These are phyloP conservation scores for Leptocoma aspasia DNA, from an alignment of 2,113 vertebrate genomes.

Conservation along the genomic window DNA sequence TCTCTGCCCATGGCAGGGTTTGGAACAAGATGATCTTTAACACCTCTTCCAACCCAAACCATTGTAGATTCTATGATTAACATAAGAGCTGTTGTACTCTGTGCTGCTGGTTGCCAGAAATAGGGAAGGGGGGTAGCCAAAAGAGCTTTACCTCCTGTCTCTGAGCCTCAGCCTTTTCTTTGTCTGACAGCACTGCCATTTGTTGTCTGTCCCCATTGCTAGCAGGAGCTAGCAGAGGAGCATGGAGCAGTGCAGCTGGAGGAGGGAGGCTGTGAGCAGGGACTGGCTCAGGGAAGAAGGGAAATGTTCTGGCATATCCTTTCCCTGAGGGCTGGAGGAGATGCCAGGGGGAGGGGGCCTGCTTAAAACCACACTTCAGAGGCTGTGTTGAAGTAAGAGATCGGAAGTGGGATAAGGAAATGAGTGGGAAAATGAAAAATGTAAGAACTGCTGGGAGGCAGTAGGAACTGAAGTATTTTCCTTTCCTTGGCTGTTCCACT, in stretches of 20 bases:
- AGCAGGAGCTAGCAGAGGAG: neutral
- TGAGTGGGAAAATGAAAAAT: constrained; percentile 2
- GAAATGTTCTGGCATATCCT: neutral
- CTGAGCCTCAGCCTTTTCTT: neutral
- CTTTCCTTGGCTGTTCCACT: neutral
- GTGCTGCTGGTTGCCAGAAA: neutral
- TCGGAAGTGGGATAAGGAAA: constrained; percentile 21
- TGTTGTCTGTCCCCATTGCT: neutral
- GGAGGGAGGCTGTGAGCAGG: neutral
- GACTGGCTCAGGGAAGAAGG: neutral
- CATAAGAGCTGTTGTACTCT: neutral
- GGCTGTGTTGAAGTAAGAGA: neutral
- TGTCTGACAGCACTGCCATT: neutral
- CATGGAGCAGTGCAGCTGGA: neutral
- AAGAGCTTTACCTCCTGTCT: neutral
- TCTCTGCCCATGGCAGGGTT: neutral
- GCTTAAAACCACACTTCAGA: neutral
- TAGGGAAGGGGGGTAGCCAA: neutral
- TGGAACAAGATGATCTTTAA: neutral
- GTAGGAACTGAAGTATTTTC: neutral
- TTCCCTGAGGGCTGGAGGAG: neutral
- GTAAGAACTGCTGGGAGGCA: neutral
- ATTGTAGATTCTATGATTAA: neutral
- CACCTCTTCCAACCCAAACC: neutral
- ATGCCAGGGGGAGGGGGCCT: rapidly evolving